Conservation (phyloP, 2,888 invertebrate species). For the Pomacea canaliculata region DNA sequence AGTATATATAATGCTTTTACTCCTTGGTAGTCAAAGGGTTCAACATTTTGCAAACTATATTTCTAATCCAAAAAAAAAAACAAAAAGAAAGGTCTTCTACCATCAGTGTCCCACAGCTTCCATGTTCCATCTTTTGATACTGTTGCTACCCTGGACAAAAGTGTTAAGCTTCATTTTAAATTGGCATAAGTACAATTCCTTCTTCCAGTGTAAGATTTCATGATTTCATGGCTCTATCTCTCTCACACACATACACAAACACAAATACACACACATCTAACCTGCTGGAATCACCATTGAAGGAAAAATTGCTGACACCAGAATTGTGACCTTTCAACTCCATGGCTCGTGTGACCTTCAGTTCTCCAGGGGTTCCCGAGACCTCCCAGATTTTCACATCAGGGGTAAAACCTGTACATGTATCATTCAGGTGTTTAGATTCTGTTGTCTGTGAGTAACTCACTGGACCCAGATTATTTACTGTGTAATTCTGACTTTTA, state of each 20-base stretch:
- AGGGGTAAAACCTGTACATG: conserved; percentile 75
- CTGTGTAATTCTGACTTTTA: not conserved
- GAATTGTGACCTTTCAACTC: conserved; percentile 86
- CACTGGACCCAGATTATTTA: not conserved
- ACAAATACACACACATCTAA: conserved; percentile 33
- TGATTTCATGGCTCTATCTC: too few species aligned
- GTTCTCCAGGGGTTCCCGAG: conserved; percentile 81
- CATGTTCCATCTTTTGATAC: conserved; percentile 90
- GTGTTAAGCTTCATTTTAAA: not conserved
- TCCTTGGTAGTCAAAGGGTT: too few species aligned
- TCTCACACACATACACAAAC: too few species aligned
- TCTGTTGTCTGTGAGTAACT: too few species aligned
- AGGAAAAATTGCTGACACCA: conserved; percentile 84
- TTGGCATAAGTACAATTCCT: too few species aligned
- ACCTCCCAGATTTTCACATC: conserved; percentile 87
- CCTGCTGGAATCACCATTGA: conserved; percentile 82
- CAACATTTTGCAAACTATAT: too few species aligned
- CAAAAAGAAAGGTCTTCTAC: conserved; percentile 43
- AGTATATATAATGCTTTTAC: too few species aligned
- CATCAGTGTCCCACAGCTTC: conserved; percentile 87
- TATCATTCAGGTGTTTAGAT: not conserved
- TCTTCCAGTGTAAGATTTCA: too few species aligned
- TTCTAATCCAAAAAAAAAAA: too few species aligned
- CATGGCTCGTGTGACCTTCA: conserved; percentile 77
- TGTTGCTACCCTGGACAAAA: conserved; percentile 77